These are phyloP conservation scores for Cassiopea xamachana DNA, from an alignment of 30 jellyfish, hydroid and myxozoan genomes.

Conservation along the genomic window DNA sequence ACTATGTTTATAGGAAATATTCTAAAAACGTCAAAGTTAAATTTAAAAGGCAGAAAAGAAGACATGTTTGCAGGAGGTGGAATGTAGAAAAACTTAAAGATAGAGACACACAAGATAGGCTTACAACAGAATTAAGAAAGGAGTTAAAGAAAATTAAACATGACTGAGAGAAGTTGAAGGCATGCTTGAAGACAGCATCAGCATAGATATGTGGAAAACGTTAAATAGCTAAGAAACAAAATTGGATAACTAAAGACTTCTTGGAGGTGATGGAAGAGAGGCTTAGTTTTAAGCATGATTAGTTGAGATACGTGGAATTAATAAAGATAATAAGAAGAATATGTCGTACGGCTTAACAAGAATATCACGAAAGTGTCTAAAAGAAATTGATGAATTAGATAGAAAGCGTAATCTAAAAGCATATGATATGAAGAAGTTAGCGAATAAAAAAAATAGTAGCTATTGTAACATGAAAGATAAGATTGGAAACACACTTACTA, in stretches of 20 bases:
- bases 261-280: background rate
- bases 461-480: background rate
- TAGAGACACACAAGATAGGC: background rate
- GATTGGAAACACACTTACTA: background rate
- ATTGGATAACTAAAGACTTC: background rate
- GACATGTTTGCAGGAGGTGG: background rate
- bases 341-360: conserved; percentile 3
- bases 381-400: conserved; percentile 12
- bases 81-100: background rate
- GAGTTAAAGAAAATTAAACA: background rate
- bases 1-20: too few species aligned
- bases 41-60: too few species aligned
- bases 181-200: background rate
- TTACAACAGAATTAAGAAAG: background rate
- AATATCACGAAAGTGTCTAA: background rate
- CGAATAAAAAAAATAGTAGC: background rate
- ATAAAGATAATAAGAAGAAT: background rate
- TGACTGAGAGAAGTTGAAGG: background rate
- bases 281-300: background rate
- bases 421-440: background rate
- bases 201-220: background rate
- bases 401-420: background rate
- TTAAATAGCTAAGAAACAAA: background rate
- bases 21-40: background rate
- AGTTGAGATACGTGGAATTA: background rate